A percentile compares a stretch with the other conserved stretches of the same genome.
These are phyloP conservation scores for Hippoglossus stenolepis DNA, from an alignment of 2,113 vertebrate genomes.

Conservation along the genomic window DNA sequence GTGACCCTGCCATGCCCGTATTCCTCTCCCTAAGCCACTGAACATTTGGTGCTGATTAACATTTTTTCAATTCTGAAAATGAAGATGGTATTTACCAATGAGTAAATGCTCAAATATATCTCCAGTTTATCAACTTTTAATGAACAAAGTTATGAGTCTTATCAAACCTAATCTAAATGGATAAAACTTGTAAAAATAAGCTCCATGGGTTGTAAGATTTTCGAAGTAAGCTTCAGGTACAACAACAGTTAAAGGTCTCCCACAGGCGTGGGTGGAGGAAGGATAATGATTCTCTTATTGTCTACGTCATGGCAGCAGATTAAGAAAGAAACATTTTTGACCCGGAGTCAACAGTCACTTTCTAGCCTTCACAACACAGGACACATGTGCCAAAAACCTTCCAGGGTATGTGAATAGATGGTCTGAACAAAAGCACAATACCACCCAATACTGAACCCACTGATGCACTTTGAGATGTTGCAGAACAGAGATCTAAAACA, in stretches of 20 bases:
- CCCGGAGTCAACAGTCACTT: neutral
- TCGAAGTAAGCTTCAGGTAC: neutral
- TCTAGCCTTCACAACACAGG: constrained; percentile 5
- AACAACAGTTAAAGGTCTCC: neutral
- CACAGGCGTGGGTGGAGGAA: neutral
- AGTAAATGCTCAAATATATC: too few species aligned
- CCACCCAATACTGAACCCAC: neutral
- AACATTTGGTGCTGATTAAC: neutral
- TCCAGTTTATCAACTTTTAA: too few species aligned
- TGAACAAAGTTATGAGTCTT: too few species aligned
- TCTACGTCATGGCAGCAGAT: neutral
- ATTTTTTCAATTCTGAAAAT: too few species aligned
- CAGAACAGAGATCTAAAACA: neutral
- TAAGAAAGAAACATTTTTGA: neutral
- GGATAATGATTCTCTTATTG: neutral
- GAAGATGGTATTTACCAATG: too few species aligned
- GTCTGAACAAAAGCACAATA: neutral
- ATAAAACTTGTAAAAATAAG: too few species aligned
- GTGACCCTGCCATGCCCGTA: neutral
- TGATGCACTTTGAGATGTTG: constrained; percentile 1
- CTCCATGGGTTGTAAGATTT: too few species aligned
- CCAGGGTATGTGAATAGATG: neutral
- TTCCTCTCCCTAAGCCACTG: neutral
- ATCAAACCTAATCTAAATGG: too few species aligned
- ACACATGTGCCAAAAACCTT: neutral